A percentile compares a stretch with the other conserved stretches of the same genome.
These are phyloP conservation scores for Anthopleura sola DNA, from an alignment of 64 coral and sea anemone genomes.

Conservation along the genomic window DNA sequence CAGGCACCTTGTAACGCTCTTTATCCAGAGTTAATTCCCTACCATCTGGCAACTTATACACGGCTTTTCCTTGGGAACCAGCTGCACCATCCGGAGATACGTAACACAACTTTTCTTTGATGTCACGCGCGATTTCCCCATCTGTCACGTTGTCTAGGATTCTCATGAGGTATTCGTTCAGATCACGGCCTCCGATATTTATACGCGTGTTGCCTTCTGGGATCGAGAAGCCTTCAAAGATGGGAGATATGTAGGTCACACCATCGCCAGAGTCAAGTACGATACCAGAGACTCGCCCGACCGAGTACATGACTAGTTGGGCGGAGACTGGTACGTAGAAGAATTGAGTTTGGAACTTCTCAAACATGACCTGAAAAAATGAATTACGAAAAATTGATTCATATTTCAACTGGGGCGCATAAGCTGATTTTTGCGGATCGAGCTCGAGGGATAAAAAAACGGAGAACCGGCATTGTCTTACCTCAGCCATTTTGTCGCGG, in stretches of 20 bases:
- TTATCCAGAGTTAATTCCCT: neutral
- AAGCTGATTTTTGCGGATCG: too few species aligned
- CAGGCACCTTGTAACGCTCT: neutral
- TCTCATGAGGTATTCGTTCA: neutral
- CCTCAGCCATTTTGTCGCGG: neutral
- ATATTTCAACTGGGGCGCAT: neutral
- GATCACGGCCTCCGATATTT: neutral
- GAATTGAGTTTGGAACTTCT: neutral
- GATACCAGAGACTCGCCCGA: neutral
- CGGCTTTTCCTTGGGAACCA: neutral
- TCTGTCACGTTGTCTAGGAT: neutral
- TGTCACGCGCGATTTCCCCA: neutral
- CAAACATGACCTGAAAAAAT: neutral
- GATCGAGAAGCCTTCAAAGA: neutral
- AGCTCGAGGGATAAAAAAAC: too few species aligned
- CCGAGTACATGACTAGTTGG: neutral
- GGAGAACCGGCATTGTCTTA: too few species aligned
- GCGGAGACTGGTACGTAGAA: neutral
- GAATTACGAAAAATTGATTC: neutral
- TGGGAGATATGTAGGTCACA: neutral
- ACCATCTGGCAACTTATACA: neutral
- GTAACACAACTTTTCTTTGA: constrained; percentile 18
- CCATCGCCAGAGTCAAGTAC: neutral
- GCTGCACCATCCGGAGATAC: neutral
- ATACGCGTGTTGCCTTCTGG: constrained; percentile 1